Evolutionary conservation across 2,797 vertebrate species (phyloP), one percentile per base, ranked within the genome.

Genomic region (Distichodus sexfasciatus): DNA sequence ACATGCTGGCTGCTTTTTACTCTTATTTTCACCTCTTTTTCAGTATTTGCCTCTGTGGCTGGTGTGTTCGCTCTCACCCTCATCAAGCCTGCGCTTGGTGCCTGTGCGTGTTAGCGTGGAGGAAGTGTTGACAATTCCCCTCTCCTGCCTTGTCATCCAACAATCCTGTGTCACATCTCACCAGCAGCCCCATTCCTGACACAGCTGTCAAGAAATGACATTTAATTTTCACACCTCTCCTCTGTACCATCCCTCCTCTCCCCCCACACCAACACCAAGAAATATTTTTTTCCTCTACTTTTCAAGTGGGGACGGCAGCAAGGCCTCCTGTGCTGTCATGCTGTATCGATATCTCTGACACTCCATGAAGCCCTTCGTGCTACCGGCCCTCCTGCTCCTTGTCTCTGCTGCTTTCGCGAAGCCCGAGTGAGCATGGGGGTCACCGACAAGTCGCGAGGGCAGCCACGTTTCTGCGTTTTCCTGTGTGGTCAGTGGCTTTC

Each of bases 121-220:
- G 76, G 79, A 84, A 83, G 84, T 87, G 89, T 89, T 89, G 87
- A 90, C 88, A 87, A 86, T 87, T 86, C 85, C 84, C 84, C 85
- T 85, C 84, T 84, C 79, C 81, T 86, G 81, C 79, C 85, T 88
- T 87, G 85, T 91, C 89, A 88, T 85, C 73, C 83, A 89, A 87
- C 83, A 87, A 88, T 87, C 76, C 71, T 82, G 81, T 88, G 87
- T 90, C 86, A 88, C 88, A 91, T 87, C 85, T 90, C 84, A 89
- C 81, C 82, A 85, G 84, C 87, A 84, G 81, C 84, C 85, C 87
- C 86, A 87, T 89, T 88, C 88, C 83, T 84, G 81, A 87, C 85
- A 81, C 79, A 71, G 76, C 87, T 89, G 87, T 90, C 88, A 87
- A 85, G 80, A 86, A 85, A 87, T 89, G 85, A 88, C 88, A 89